Evolutionary conservation across 2,797 vertebrate species (phyloP), one percentile per base, ranked within the genome.

Genomic region (Graptemys geographica): DNA sequence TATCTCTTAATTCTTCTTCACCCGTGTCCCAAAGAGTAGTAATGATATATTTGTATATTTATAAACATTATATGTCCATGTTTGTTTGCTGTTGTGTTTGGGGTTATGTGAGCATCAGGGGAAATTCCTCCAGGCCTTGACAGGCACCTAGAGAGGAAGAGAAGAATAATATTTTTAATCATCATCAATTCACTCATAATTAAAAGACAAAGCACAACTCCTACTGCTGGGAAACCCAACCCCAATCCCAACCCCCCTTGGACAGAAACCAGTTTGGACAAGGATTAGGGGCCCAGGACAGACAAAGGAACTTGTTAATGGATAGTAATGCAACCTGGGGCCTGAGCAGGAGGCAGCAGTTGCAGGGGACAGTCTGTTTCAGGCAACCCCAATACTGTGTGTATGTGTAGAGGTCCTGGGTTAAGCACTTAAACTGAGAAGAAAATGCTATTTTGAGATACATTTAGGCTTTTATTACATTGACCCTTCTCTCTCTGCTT

Each of bases 21-120:
- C 69, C 23, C 69, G 27, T 23, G 19, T 11, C n/a, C 37, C 37
- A 44, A 74, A 74, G 21, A 8, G 21, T 25, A 41, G n/a, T 59
- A 37, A 69, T 69, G 33, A 31, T 11, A 37, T 69, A 69, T 69
- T 21, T 52, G 41, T 93, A 4, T 19, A 93, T 90, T 82, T 65
- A 82, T 49, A 82, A 90, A 84, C 52, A 72, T 0, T 0, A 0
- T 28, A 44, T 21, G 8, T 56, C 80, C 1, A 0, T 1, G 0
- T 92, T 91, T 83, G 85, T 47, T 47, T 27, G 52, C 59, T 87
- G 41, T 47, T 87, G 13, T 81, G 49, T 65, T 87, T 49, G 81
- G 19, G 47, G 16, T 90, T 31, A 5, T 72, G 49, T 15, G 83
- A 10, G 84, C 91, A 51, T 47, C 31, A 65, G 49, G 7, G 2